phyloP scores from a whole-genome alignment of 2,113 vertebrate genomes.

The Opisthocomus hoazin region DNA sequence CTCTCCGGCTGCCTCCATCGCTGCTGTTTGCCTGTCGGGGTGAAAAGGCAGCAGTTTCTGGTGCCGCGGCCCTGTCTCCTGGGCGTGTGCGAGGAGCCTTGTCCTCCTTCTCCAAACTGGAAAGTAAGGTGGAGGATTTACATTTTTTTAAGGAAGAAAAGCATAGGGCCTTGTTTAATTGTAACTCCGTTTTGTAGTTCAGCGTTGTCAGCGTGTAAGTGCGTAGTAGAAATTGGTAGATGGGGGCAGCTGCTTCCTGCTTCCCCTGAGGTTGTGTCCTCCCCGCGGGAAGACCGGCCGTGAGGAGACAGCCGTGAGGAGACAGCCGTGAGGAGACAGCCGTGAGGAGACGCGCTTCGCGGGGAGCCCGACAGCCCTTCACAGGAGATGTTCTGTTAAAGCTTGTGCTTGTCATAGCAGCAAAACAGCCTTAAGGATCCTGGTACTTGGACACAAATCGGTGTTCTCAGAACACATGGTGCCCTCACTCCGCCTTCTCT shows the following conservation, averaged over 20 bases:
- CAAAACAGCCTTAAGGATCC: fast-evolving
- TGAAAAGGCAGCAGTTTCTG: not conserved
- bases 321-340: no score
- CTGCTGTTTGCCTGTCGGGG: not conserved
- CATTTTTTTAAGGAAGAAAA: not conserved
- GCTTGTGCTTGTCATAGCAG: not conserved
- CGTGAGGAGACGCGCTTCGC: not conserved
- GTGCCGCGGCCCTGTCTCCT: not conserved
- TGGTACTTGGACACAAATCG: not conserved
- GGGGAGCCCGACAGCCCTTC: fast-evolving
- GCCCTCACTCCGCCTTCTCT: not conserved
- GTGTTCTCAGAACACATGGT: not conserved
- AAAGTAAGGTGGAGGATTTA: not conserved
- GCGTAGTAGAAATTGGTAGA: fast-evolving
- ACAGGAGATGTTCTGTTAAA: not conserved
- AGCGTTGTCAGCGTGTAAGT: not conserved
- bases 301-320: no score
- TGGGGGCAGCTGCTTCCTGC: fast-evolving
- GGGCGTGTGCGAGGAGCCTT: not conserved
- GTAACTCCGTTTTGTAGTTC: fast-evolving
- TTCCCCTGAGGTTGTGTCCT: not conserved
- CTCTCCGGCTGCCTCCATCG: not conserved
- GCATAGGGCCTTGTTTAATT: not conserved
- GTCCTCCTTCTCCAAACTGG: not conserved
- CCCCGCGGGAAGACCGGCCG: not conserved